Evolutionary conservation across 2,113 vertebrate species (phyloP), one percentile per base, ranked within the genome.

Genomic region (Psammodynastes pulverulentus): DNA sequence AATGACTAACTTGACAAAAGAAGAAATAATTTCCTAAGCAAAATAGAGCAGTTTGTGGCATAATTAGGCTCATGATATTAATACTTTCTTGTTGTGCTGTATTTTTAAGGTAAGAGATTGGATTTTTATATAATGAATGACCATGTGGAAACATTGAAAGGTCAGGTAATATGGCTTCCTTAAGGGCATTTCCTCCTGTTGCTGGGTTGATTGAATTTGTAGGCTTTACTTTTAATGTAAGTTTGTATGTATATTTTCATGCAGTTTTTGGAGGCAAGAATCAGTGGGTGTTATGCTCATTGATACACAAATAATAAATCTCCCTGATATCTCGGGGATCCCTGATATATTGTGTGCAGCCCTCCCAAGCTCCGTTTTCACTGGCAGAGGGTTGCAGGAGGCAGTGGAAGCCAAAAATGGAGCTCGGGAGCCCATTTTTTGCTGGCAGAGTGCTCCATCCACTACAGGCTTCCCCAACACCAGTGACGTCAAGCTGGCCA

Each of bases 11-110:
- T 15, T 95, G 93, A 92, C 84, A 93, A 94, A 62, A 95, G 94
- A 87, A 93, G 26, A 93, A 92, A 93, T 88, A 46, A 92, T 92
- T 95, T 93, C 85, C 90, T 96, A 94, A 79, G 84, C 93, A 93
- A 92, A 94, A 29, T 52, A 88, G 43, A 85, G 39, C 49, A 46
- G 94, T 52, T 84, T 93, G 3, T 88, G 89, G 93, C 93, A 89
- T 93, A 92, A 79, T 94, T 96, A 51, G 51, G 29, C 93, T 92
- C 12, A 43, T 87, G 90, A 92, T 43, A 52, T 67, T 86, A 87
- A 49, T 91, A 26, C 91, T 23, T 89, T 92, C 26, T 23, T 93
- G 62, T 94, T 86, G 15, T 0, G 4, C 8, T 93, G 87, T 26
- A 79, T 94, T 95, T 88, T 88, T 90, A 89, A 92, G 79, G 93